Evolutionary conservation across 2,797 vertebrate genomes (phyloP).

Genomic region (Scolopax rusticola): DNA sequence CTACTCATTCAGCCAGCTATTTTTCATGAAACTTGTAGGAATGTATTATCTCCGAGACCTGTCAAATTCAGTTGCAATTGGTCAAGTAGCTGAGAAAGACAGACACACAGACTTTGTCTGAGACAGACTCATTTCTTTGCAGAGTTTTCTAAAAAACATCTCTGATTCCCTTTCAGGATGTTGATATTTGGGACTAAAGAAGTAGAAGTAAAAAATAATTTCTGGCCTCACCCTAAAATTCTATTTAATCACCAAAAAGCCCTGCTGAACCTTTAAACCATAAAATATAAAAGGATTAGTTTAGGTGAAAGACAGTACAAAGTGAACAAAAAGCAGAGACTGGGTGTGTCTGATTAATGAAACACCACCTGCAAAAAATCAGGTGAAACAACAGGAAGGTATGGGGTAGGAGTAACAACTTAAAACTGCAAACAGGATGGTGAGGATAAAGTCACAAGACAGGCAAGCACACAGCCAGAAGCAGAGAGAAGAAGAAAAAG

Average conservation of each 20-base stretch:
- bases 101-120: background rate
- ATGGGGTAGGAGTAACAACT: too few relatives aligned
- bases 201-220: background rate
- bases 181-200: background rate
- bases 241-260: background rate
- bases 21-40: slow-evolving; percentile 55
- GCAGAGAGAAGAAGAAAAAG: background rate
- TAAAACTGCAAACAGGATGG: background rate
- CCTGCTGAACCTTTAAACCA: background rate
- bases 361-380: background rate
- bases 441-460: background rate
- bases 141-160: background rate
- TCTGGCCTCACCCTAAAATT: background rate
- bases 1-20: slow-evolving; percentile 45
- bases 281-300: background rate
- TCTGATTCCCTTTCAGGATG: background rate
- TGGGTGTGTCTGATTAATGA: background rate
- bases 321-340: background rate
- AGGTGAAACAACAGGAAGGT: background rate
- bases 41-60: slow-evolving; percentile 30
- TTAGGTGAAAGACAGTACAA: background rate
- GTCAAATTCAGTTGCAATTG: slow-evolving; percentile 40
- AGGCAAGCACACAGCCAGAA: background rate
- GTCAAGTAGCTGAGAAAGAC: slow-evolving; percentile 26
- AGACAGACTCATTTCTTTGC: background rate